These are phyloP conservation scores for Ectemnius lituratus DNA, from an alignment of 2,888 invertebrate species.

Conservation along the genomic window DNA sequence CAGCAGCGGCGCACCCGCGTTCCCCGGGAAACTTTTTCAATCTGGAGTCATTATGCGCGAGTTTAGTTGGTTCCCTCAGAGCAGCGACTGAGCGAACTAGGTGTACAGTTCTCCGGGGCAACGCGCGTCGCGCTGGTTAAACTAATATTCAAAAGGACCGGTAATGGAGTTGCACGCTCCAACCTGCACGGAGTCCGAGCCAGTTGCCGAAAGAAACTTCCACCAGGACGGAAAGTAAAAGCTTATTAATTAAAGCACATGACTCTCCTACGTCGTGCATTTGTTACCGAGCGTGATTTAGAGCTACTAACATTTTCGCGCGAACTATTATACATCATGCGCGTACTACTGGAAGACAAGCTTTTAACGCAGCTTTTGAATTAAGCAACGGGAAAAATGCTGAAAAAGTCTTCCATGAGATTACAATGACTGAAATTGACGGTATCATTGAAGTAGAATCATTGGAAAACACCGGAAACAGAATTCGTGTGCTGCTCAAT, in stretches of 20 bases:
- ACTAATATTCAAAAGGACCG: slow-evolving; percentile 63
- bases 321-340: not conserved
- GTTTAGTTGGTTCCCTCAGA: slow-evolving; percentile 53
- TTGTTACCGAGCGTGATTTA: slow-evolving; percentile 33
- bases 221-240: slow-evolving; percentile 40
- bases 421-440: not conserved
- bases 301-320: slow-evolving; percentile 21
- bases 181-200: slow-evolving; percentile 34
- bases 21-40: slow-evolving; percentile 70
- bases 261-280: slow-evolving; percentile 32
- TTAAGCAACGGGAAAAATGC: too few species aligned
- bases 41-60: slow-evolving; percentile 71
- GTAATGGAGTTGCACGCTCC: slow-evolving; percentile 45
- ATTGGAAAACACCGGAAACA: too few species aligned
- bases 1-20: slow-evolving; percentile 24
- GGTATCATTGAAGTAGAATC: too few species aligned
- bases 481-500: too few species aligned
- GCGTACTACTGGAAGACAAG: slow-evolving; percentile 5
- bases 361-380: too few species aligned
- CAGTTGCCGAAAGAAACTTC: slow-evolving; percentile 39
- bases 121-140: slow-evolving; percentile 40
- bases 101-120: slow-evolving; percentile 1
- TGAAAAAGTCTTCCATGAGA: not conserved
- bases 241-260: slow-evolving; percentile 55
- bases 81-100: slow-evolving; percentile 44